Conservation (phyloP, 2,888 invertebrate genomes). For the Mimachlamys varia region DNA sequence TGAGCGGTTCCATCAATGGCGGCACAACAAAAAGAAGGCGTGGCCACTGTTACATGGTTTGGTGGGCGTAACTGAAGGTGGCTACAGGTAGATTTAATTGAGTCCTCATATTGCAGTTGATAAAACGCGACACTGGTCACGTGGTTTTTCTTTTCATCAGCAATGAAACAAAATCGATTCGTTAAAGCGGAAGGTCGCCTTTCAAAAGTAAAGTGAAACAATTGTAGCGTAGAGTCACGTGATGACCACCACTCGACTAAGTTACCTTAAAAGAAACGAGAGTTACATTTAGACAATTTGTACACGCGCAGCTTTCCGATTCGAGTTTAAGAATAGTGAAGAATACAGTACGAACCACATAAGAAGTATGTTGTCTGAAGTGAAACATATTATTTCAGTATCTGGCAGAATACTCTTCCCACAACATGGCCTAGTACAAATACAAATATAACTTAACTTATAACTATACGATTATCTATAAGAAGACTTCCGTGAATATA, state of each 20-base stretch:
- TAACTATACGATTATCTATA: neutral
- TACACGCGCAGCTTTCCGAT: neutral
- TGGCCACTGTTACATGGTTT: slow-evolving; percentile 16
- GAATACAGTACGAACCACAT: neutral
- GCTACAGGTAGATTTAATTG: neutral
- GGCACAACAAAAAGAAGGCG: neutral
- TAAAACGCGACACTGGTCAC: slow-evolving; percentile 19
- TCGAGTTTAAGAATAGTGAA: neutral
- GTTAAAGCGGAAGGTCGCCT: neutral
- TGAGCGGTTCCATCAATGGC: neutral
- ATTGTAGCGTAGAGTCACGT: slow-evolving; percentile 4
- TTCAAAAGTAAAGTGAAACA: slow-evolving; percentile 11
- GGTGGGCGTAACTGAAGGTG: neutral
- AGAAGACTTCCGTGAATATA: neutral
- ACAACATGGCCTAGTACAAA: neutral
- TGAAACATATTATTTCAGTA: neutral
- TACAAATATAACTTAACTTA: neutral
- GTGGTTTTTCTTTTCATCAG: slow-evolving; percentile 3
- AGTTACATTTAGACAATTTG: slow-evolving; percentile 22
- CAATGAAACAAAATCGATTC: slow-evolving; percentile 27
- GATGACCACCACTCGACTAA: neutral
- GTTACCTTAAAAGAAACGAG: slow-evolving; percentile 13
- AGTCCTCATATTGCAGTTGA: slow-evolving; percentile 36
- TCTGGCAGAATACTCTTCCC: neutral
- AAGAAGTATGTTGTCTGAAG: no score